Evolutionary conservation across 2,113 vertebrate species (phyloP).

Genomic region (Platysternon megacephalum): DNA sequence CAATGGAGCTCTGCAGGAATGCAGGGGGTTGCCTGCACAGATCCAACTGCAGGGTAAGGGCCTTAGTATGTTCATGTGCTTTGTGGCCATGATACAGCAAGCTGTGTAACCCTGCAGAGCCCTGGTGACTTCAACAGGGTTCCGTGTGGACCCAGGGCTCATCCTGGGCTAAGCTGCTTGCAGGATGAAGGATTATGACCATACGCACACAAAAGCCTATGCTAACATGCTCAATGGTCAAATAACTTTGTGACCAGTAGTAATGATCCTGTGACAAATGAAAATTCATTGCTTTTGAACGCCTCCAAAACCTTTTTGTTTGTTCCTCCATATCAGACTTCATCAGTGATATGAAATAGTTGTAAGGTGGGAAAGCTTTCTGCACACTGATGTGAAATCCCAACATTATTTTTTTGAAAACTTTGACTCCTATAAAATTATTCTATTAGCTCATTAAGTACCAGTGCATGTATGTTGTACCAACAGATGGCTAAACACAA

Average conservation of each 20-base stretch:
- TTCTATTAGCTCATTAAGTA: not conserved
- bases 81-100: fast-evolving
- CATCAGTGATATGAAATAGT: not conserved
- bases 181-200: not conserved
- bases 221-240: not conserved
- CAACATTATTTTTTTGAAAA: conserved; percentile 8
- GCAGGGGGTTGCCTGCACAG: not conserved
- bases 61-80: not conserved
- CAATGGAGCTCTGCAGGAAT: not conserved
- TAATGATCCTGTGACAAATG: fast-evolving
- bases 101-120: not conserved
- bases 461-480: not conserved
- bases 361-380: not conserved
- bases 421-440: conserved; percentile 10
- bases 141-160: not conserved
- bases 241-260: not conserved
- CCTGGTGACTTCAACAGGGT: not conserved
- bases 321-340: not conserved
- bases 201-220: fast-evolving
- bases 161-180: not conserved
- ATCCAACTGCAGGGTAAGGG: not conserved
- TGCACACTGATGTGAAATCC: not conserved
- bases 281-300: not conserved
- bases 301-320: not conserved
- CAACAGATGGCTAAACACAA: not conserved